Conservation (phyloP, 2,888 invertebrate species). For the Tineola bisselliella region DNA sequence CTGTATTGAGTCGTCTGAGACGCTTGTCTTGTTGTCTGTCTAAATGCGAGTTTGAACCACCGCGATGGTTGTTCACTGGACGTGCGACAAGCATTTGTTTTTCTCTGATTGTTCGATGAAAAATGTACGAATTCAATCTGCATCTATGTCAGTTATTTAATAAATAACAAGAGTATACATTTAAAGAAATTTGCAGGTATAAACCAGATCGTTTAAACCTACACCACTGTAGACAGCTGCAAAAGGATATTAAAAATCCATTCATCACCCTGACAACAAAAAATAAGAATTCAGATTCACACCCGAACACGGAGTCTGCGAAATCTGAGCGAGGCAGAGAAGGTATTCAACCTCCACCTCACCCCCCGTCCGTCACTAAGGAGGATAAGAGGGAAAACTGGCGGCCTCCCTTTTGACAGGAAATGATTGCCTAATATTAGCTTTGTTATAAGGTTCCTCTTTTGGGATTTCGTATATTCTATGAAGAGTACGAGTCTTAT, state of each 20-base stretch:
- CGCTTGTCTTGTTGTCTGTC: slow-evolving; percentile 64
- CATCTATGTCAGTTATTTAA: too few species aligned
- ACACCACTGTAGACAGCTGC: slow-evolving; percentile 37
- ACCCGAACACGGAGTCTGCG: slow-evolving; percentile 53
- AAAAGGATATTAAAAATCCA: slow-evolving; percentile 61
- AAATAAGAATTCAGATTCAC: slow-evolving; percentile 61
- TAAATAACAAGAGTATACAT: too few species aligned
- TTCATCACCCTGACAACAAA: slow-evolving; percentile 52
- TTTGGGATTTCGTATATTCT: slow-evolving; percentile 45
- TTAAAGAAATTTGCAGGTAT: background rate
- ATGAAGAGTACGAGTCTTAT: slow-evolving; percentile 7
- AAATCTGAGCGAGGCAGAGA: slow-evolving; percentile 49
- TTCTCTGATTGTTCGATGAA: background rate
- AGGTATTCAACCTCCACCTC: slow-evolving; percentile 40
- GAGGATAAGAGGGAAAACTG: slow-evolving; percentile 28
- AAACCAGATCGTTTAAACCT: background rate
- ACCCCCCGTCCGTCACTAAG: slow-evolving; percentile 24
- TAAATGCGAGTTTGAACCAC: slow-evolving; percentile 16
- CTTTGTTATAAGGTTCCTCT: slow-evolving; percentile 64
- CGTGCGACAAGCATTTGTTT: slow-evolving; percentile 2
- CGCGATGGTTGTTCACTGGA: slow-evolving; percentile 4
- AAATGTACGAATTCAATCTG: background rate
- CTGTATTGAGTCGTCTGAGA: slow-evolving; percentile 64
- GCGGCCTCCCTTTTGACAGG: slow-evolving; percentile 60
- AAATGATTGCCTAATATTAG: slow-evolving; percentile 69